phyloP scores from a whole-genome alignment of 2,113 vertebrate genomes.

The Strigops habroptila region DNA sequence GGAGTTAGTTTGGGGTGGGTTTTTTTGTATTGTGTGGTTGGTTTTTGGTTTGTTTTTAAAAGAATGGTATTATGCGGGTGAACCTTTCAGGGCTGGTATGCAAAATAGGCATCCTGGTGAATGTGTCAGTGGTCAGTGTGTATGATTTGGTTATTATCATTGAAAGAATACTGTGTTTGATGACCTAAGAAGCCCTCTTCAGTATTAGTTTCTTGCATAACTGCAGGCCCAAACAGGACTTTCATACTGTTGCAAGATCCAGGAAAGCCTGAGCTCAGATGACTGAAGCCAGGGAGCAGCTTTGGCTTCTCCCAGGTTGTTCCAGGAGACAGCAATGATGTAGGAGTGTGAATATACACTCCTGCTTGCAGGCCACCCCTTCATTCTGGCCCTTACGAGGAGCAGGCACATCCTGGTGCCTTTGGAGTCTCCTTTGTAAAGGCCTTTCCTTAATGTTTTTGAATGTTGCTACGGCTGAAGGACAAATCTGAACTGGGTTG shows the following conservation, averaged over 20 bases:
- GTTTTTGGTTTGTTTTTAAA: neutral
- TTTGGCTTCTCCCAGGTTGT: neutral
- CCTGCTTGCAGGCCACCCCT: neutral
- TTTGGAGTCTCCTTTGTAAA: neutral
- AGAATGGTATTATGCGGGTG: neutral
- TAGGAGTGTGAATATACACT: neutral
- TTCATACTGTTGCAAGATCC: neutral
- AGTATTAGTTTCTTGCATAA: neutral
- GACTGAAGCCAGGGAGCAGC: neutral
- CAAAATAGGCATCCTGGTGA: neutral
- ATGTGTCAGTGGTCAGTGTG: neutral
- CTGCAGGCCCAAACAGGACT: neutral
- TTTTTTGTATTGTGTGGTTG: neutral
- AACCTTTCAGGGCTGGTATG: neutral
- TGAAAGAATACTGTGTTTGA: neutral
- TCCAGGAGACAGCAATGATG: neutral
- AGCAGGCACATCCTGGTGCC: neutral
- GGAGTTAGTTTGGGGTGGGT: neutral
- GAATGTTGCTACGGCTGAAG: neutral
- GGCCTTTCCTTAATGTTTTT: neutral
- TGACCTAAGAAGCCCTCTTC: neutral
- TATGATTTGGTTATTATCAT: neutral
- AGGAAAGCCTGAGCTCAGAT: neutral
- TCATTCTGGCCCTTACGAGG: neutral
- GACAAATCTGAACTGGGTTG: neutral